Percentiles rank a stretch among this genome's conserved stretches.
Evolutionary conservation across 2,113 vertebrate genomes (phyloP).

Genomic region (Pelecanoides urinatrix): DNA sequence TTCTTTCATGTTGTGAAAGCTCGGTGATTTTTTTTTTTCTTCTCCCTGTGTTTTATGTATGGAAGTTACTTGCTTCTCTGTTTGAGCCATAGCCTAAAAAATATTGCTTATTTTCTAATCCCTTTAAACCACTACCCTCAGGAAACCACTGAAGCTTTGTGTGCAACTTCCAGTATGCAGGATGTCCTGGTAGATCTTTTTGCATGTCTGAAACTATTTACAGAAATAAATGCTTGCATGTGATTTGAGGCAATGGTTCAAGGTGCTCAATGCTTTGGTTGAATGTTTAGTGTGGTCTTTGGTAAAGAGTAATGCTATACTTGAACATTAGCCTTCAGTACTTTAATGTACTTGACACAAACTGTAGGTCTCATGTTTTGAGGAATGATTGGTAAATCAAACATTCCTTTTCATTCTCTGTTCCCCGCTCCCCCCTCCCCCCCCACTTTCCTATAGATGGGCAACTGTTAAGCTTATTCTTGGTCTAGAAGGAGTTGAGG

Average conservation of each 20-base stretch:
- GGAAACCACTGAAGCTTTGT: background rate
- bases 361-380: background rate
- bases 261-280: background rate
- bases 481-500: background rate
- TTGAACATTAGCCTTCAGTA: background rate
- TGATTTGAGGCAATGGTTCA: background rate
- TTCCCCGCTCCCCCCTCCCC: fast-evolving
- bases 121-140: background rate
- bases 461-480: background rate
- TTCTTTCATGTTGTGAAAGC: background rate
- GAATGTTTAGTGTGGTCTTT: background rate
- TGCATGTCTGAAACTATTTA: background rate
- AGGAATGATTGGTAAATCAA: background rate
- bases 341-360: background rate
- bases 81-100: background rate
- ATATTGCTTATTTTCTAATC: background rate
- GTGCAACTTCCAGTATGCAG: background rate
- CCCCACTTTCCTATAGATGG: background rate
- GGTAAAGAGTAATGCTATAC: background rate
- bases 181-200: background rate
- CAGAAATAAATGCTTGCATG: background rate
- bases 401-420: background rate
- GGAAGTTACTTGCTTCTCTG: background rate
- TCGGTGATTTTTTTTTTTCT: background rate
- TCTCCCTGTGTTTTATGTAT: background rate